Percentiles rank a stretch among this genome's conserved stretches.
Conservation (phyloP, 2,113 vertebrate genomes). For the Serinus canaria region DNA sequence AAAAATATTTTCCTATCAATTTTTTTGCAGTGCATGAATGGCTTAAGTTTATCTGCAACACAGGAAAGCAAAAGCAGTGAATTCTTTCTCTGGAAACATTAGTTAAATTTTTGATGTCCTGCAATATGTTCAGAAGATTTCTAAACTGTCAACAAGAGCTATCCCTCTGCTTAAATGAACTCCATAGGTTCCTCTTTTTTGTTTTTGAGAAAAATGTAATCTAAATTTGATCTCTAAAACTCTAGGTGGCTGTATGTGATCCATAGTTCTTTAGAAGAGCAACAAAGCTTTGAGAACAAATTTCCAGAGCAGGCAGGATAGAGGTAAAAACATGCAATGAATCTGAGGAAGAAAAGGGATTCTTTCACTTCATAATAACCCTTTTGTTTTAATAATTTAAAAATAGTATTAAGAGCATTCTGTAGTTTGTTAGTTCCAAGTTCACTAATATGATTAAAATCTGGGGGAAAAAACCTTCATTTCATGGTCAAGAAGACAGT, state of each 20-base stretch:
- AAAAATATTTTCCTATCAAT: background rate
- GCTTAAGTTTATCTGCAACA: background rate
- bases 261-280: background rate
- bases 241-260: background rate
- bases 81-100: background rate
- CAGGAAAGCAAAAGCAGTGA: background rate
- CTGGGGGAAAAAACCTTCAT: fast-evolving
- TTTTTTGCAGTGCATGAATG: background rate
- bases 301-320: background rate
- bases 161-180: background rate
- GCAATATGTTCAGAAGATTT: background rate
- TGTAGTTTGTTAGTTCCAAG: background rate
- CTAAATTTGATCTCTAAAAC: background rate
- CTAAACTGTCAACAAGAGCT: background rate
- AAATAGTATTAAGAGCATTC: background rate
- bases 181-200: background rate
- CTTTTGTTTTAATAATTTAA: background rate
- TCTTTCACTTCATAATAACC: background rate
- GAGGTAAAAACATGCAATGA: background rate
- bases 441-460: background rate
- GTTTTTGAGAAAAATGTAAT: background rate
- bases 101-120: background rate
- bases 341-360: background rate
- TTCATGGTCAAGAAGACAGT: background rate
- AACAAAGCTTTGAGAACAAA: background rate